Evolutionary conservation across 2,797 vertebrate species (phyloP).

Genomic region (Phylloscopus collybita): DNA sequence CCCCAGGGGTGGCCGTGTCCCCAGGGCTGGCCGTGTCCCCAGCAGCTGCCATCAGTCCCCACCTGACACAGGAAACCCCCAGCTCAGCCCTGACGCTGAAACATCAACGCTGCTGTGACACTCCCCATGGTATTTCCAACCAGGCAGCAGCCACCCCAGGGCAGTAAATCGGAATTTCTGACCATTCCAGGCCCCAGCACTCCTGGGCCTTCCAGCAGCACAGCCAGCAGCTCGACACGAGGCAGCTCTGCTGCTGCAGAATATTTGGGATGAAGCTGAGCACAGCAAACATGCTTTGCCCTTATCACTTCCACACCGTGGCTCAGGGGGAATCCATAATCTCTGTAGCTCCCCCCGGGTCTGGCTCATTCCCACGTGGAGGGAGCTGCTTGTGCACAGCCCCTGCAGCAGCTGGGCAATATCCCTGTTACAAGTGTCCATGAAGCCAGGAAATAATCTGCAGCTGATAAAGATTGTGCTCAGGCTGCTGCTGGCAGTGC

Average conservation of each 20-base stretch:
- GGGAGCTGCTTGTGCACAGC: not conserved
- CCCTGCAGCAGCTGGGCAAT: not conserved
- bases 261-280: not conserved
- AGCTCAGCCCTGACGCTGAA: not conserved
- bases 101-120: slow-evolving; percentile 1
- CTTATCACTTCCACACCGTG: not conserved
- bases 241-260: not conserved
- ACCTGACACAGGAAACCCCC: not conserved
- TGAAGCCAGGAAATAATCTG: slow-evolving; percentile 58
- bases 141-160: not conserved
- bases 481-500: slow-evolving; percentile 54
- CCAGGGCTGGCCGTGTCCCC: not conserved
- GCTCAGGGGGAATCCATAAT: not conserved
- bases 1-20: not conserved
- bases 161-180: not conserved
- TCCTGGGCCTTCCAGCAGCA: not conserved
- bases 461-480: slow-evolving; percentile 56
- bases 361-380: not conserved
- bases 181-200: not conserved
- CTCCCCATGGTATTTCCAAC: not conserved
- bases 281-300: not conserved
- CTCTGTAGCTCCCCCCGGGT: accelerated
- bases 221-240: accelerated
- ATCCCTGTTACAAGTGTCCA: not conserved
- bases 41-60: not conserved